Evolutionary conservation across 2,888 invertebrate species (phyloP).

Genomic region (Drosophila stalkeri): DNA sequence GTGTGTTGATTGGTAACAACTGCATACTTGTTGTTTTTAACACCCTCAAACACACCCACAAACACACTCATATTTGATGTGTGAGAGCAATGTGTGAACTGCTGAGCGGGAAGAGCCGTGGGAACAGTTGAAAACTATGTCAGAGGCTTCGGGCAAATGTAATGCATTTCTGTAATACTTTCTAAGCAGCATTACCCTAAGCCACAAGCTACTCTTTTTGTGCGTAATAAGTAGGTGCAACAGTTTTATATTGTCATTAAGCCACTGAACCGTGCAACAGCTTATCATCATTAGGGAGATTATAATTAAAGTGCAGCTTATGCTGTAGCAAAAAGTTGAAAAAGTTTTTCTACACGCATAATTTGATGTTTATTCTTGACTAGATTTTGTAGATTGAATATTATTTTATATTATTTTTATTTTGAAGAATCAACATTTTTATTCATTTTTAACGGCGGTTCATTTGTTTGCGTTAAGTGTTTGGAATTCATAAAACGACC

Average conservation of each 20-base stretch:
- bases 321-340: background rate
- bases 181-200: constrained; percentile 66
- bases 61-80: constrained; percentile 21
- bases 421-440: background rate
- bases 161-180: constrained; percentile 70
- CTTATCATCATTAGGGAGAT: background rate
- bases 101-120: background rate
- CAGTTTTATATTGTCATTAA: constrained; percentile 10
- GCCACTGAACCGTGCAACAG: background rate
- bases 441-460: background rate
- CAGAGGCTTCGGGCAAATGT: constrained; percentile 56
- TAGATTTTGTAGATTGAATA: background rate
- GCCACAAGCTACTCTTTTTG: constrained; percentile 28
- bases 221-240: constrained; percentile 17
- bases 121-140: constrained; percentile 67
- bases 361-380: no score
- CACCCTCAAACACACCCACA: constrained; percentile 4
- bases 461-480: background rate
- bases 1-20: constrained; percentile 40
- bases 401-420: background rate
- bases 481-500: background rate
- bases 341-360: background rate
- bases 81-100: background rate
- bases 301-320: background rate
- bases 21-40: constrained; percentile 20